These are phyloP conservation scores for Oasisia sp. DNA, from an alignment of 2,888 invertebrate genomes.

Conservation along the genomic window DNA sequence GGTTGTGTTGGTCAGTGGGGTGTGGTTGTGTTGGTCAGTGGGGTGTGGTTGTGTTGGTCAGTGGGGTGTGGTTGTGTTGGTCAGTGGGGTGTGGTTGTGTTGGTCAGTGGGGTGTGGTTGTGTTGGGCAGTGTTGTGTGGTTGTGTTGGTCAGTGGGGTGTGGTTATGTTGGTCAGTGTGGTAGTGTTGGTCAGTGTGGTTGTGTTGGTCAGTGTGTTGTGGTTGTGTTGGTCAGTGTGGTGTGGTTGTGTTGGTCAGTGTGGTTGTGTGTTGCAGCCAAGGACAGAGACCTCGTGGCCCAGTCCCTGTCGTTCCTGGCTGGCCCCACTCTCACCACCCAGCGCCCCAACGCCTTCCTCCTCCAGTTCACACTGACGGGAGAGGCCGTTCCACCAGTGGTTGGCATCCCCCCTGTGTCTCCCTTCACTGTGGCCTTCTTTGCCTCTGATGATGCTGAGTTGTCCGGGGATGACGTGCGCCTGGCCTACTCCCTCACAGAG, in stretches of 20 bases:
- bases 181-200: too few species aligned
- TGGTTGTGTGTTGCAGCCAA: background rate
- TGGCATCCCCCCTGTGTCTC: background rate
- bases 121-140: too few species aligned
- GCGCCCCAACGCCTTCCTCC: background rate
- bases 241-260: background rate
- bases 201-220: too few species aligned
- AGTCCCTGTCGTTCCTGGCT: background rate
- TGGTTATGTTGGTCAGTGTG: too few species aligned
- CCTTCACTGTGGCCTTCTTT: slow-evolving; percentile 19
- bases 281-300: background rate
- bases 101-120: too few species aligned
- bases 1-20: too few species aligned
- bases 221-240: background rate
- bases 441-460: background rate
- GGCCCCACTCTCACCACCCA: background rate
- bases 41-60: too few species aligned
- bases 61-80: too few species aligned
- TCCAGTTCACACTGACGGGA: background rate
- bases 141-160: too few species aligned
- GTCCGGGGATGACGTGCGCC: background rate
- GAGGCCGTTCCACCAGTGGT: slow-evolving; percentile 18
- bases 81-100: too few species aligned
- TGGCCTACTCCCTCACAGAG: background rate
- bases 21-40: too few species aligned